Evolutionary conservation across 2,797 vertebrate genomes (phyloP), one percentile per base, ranked within the genome.

Genomic region (Cynopterus sphinx): DNA sequence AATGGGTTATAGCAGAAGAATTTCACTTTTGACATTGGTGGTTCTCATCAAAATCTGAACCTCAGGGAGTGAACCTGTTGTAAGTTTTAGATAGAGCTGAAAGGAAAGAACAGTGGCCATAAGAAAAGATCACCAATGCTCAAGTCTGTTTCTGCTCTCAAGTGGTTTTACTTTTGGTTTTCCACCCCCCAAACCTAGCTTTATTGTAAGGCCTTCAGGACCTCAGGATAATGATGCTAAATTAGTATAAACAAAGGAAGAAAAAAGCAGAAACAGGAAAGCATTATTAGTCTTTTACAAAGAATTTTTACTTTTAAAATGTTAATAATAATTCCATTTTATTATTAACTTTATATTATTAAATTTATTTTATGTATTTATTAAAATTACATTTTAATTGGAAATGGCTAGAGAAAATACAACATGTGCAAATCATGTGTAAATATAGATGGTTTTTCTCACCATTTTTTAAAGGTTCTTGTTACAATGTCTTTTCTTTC

Each of bases 1-100:
- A 55, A 33, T 17, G 36, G 8, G 19, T 59, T 82, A 36, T 90
- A 95, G 93, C 36, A 68, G 26, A 91, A 94, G 31, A 90, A 95
- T 6, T 2, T 5, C 39, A 5, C 63, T 91, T 26, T 96, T 91
- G 75, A 87, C 49, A 49, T 83, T 78, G 15, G 2, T 90, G 21
- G 26, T 87, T 90, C 28, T 93, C 9, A 86, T 77, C 46, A 17
- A 73, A 92, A 55, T 22, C 51, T 92, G 55, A 82, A 53, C 15
- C 41, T 90, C 65, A 74, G 26, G 9, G 16, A 68, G 1, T 71
- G 13, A 87, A 51, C 61, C 28, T 67, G 1, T 61, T 75, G 10
- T 22, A 43, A 87, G 39, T 55, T 78, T 31, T 85, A 39, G 9
- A 28, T 36, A 11, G 36, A 91, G 9, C 7, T 96, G 61, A 17